Evolutionary conservation across 2,888 invertebrate genomes (phyloP).

Genomic region (Matsumyia berberina): DNA sequence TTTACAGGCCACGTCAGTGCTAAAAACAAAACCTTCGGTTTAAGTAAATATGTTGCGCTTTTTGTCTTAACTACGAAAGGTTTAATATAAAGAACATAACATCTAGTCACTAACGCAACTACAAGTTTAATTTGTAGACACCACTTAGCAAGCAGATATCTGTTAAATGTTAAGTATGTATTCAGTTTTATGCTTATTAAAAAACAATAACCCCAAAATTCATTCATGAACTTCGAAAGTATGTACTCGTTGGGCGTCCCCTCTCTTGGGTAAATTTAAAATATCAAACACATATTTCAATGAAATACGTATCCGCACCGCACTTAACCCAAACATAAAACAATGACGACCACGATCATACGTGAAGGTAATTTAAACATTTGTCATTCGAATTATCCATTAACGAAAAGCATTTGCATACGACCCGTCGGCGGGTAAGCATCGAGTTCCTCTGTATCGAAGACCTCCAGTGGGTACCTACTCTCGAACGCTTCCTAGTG

Average conservation of each 20-base stretch:
- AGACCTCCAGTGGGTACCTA: constrained; percentile 26
- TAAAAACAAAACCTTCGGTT: not conserved
- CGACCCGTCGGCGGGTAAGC: constrained; percentile 71
- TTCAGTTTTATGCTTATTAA: not conserved
- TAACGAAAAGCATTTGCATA: constrained; percentile 74
- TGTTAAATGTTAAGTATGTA: too few relatives aligned
- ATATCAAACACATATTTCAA: constrained; percentile 46
- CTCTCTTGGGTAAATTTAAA: constrained; percentile 11
- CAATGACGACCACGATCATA: constrained; percentile 33
- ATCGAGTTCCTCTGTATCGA: constrained; percentile 55
- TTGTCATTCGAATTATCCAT: constrained; percentile 74
- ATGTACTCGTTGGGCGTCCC: not conserved
- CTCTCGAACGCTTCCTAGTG: constrained; percentile 43
- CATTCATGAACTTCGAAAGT: constrained; percentile 55
- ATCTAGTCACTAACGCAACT: not conserved
- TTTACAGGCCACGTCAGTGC: not conserved
- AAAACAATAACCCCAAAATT: constrained; percentile 31
- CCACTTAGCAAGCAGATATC: not conserved
- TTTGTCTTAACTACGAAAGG: not conserved
- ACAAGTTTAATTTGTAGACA: not conserved
- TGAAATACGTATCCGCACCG: constrained; percentile 53
- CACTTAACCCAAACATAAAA: constrained; percentile 38
- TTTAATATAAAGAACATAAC: not conserved
- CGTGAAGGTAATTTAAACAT: constrained; percentile 71
- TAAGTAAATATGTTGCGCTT: too few relatives aligned